These are phyloP conservation scores for Aphidius colemani DNA, from an alignment of 2,888 invertebrate genomes.

Conservation along the genomic window DNA sequence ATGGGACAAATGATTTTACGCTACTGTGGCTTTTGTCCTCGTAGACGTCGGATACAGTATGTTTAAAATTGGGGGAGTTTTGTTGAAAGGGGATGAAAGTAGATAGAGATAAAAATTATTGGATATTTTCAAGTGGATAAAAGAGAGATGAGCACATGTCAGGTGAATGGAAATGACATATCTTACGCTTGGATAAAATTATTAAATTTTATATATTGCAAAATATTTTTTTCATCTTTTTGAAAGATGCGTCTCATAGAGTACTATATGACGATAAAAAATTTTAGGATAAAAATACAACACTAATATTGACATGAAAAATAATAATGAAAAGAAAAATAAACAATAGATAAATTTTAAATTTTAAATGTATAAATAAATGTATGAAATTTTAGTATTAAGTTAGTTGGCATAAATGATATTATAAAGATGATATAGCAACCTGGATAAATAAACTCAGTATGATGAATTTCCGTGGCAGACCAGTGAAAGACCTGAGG, in stretches of 20 bases:
- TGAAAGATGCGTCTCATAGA: no score
- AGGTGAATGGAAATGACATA: neutral
- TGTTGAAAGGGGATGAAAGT: conserved; percentile 10
- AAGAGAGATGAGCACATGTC: neutral
- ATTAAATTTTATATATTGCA: neutral
- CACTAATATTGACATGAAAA: no score
- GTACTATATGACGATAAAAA: no score
- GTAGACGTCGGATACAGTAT: conserved; percentile 37
- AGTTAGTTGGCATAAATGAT: no score
- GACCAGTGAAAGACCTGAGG: conserved; percentile 21
- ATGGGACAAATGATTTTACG: conserved; percentile 49
- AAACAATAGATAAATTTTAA: no score
- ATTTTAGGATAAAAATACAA: no score
- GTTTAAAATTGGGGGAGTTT: conserved; percentile 14
- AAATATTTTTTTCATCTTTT: neutral
- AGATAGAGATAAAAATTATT: neutral
- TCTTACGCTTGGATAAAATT: neutral
- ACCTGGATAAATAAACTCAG: conserved; percentile 10
- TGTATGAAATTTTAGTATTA: no score
- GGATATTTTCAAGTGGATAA: conserved; percentile 5
- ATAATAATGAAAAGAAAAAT: neutral
- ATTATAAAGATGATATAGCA: no score
- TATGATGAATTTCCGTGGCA: conserved; percentile 26
- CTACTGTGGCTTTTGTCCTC: conserved; percentile 39
- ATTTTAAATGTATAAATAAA: no score